Percentiles rank a stretch among this genome's conserved stretches.
These are phyloP conservation scores for Smittia sp. DNA, from an alignment of 2,888 invertebrate genomes.

Conservation along the genomic window DNA sequence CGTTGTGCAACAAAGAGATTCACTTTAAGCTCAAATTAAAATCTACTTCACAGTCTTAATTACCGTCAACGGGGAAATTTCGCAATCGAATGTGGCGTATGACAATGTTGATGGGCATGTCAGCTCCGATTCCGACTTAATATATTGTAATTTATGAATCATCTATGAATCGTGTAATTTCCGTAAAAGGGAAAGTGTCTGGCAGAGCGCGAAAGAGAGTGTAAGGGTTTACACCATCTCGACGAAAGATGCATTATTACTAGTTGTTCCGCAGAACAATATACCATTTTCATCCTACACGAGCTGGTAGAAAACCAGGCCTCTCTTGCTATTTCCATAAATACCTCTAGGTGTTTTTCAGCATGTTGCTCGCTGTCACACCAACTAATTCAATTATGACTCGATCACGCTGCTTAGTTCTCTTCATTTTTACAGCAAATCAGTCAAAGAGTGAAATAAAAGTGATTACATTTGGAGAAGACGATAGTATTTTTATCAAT, in stretches of 20 bases:
- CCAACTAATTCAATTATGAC: constrained; percentile 22
- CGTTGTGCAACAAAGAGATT: constrained; percentile 26
- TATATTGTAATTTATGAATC: constrained; percentile 28
- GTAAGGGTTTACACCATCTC: constrained; percentile 15
- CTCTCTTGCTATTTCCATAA: constrained; percentile 19
- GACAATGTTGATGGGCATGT: constrained; percentile 18
- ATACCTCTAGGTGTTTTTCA: constrained; percentile 26
- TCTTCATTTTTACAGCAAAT: background rate
- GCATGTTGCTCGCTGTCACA: background rate
- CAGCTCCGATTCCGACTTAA: background rate
- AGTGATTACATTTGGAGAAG: background rate
- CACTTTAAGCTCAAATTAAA: background rate
- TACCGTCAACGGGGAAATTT: background rate
- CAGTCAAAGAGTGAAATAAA: too few species aligned
- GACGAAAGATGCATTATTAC: constrained; percentile 3
- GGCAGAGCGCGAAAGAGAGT: background rate
- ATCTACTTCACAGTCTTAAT: background rate
- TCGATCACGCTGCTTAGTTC: background rate
- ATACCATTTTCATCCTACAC: constrained; percentile 28
- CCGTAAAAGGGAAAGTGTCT: constrained; percentile 40
- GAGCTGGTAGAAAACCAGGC: background rate
- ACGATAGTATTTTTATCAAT: too few species aligned
- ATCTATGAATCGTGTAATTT: constrained; percentile 25
- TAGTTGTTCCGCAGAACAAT: constrained; percentile 16
- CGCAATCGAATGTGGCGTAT: background rate